phyloP scores from a whole-genome alignment of 2,113 vertebrate species.

The Chrysemys picta region DNA sequence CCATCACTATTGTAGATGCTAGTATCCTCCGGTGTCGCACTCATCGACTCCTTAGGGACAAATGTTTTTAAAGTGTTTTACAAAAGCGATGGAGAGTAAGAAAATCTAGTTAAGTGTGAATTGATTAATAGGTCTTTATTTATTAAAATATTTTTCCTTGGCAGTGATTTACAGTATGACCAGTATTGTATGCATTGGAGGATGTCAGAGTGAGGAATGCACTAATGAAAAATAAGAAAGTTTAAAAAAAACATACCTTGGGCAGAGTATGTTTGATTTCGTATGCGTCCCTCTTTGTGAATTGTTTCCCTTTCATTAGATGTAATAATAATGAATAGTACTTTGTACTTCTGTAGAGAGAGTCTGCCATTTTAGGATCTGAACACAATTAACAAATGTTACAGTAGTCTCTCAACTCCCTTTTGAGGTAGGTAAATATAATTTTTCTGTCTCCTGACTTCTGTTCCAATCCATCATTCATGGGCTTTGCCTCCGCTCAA shows the following conservation, averaged over 20 bases:
- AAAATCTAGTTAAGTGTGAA: slow-evolving; percentile 10
- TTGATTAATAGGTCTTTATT: background rate
- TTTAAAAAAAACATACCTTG: background rate
- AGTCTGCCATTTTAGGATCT: background rate
- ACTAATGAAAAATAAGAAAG: background rate
- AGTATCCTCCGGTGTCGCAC: slow-evolving; percentile 24
- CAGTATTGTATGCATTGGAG: background rate
- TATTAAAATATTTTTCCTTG: slow-evolving; percentile 6
- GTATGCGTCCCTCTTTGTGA: background rate
- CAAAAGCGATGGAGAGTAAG: background rate
- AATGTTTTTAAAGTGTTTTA: slow-evolving; percentile 10
- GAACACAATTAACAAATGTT: background rate
- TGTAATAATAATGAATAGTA: background rate
- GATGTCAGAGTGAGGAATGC: background rate
- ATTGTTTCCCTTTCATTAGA: background rate
- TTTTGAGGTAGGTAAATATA: background rate
- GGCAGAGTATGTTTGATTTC: background rate
- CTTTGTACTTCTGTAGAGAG: background rate
- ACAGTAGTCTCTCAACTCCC: background rate
- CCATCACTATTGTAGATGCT: background rate
- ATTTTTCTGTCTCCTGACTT: background rate
- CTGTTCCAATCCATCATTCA: background rate
- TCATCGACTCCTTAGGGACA: slow-evolving; percentile 21
- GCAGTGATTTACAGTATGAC: background rate
- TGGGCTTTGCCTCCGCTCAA: background rate